These are phyloP conservation scores for Epinotia nisella DNA, from an alignment of 2,888 invertebrate genomes.

Conservation along the genomic window DNA sequence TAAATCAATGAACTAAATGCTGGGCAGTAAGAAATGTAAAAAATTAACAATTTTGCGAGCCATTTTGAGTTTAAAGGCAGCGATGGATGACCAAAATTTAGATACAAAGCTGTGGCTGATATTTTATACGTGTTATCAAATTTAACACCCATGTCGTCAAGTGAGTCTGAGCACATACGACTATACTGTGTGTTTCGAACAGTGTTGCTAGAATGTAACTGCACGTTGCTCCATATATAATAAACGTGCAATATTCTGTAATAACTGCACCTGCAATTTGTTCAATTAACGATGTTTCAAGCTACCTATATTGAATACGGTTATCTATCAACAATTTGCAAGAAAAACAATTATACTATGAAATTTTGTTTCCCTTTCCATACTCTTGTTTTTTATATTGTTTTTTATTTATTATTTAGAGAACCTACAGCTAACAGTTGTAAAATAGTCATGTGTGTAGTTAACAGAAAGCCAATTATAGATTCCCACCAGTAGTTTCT, in stretches of 20 bases:
- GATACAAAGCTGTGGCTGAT: constrained; percentile 2
- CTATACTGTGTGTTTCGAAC: too few species aligned
- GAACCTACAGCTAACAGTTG: too few species aligned
- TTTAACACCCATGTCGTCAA: neutral
- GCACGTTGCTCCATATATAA: neutral
- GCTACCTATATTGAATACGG: neutral
- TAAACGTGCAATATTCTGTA: neutral
- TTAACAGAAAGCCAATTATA: too few species aligned
- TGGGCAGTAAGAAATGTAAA: neutral
- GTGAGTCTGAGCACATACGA: too few species aligned
- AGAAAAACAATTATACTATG: neutral
- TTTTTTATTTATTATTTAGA: too few species aligned
- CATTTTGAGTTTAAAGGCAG: neutral
- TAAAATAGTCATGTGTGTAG: too few species aligned
- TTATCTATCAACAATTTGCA: neutral
- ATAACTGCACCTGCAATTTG: neutral
- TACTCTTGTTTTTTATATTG: too few species aligned
- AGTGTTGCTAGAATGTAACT: neutral
- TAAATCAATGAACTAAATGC: neutral
- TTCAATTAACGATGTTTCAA: neutral
- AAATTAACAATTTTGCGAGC: neutral
- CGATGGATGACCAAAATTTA: constrained; percentile 12
- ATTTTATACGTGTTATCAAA: constrained; percentile 20
- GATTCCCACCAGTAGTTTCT: too few species aligned
- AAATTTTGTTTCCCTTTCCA: neutral